Base-by-base conservation (phyloP, 2,797 vertebrate species). In the Sebastes oblongus region DNA sequence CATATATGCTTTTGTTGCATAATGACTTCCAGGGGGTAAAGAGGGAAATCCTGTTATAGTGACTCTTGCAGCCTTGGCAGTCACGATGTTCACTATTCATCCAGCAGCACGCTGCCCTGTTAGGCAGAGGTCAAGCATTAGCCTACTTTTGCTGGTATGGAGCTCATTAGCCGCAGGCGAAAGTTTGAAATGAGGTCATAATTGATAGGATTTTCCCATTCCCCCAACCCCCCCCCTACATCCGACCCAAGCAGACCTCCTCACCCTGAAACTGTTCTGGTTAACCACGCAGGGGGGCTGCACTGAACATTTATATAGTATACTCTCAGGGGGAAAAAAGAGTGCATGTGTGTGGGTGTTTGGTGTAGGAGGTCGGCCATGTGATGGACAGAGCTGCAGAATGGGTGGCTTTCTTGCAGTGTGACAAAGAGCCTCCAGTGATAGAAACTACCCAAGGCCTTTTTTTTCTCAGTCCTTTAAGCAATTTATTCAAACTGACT, bases 51-150 rank as follows among this genome's bases (percentile, higher is more conserved):
- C 46, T 78, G 70, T 67, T 69, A 65, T 64, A 25, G 60, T 77
- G 32, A 81, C 71, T 82, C 56, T 59, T 80, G 46, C 69, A 75
- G 77, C 34, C 59, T 80, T 67, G 65, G 74, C 73, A 87, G 77
- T 75, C 66, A 66, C 64, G 10, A 22, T 89, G 54, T 81, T 76
- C 83, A 55, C 68, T 62, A 54, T 85, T 86, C 69, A 85, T 72
- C 50, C 59, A 58, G 82, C 71, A 82, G 56, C 68, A 52, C 59
- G 75, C 59, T 81, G 76, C 54, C 65, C 65, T 80, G 78, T 52
- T 42, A 77, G 81, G 54, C 74, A 77, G 55, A 77, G 92, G 91
- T 94, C 89, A 90, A 86, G 79, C 93, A 89, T 94, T 96, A 94
- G 84, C 94, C 93, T 91, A 93, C 84, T 94, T 94, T 94, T 85